These are phyloP conservation scores for Ailuropoda melanoleuca DNA, from an alignment of 2,113 vertebrate genomes.

Conservation along the genomic window DNA sequence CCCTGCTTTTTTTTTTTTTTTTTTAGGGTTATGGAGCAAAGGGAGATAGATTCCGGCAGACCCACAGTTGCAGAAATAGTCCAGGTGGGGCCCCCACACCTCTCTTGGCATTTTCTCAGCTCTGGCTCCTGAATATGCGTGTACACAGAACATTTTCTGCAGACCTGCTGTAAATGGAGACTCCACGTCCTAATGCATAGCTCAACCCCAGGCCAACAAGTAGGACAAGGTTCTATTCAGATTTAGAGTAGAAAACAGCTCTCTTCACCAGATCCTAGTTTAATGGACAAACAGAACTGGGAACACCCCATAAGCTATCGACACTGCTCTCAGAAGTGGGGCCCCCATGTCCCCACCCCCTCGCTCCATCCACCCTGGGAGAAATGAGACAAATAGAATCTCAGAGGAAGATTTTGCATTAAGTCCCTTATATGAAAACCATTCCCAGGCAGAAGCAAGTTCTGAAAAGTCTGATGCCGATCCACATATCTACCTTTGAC, in stretches of 20 bases:
- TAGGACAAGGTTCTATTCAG: neutral
- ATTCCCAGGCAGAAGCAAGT: neutral
- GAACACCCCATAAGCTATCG: neutral
- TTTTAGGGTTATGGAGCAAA: neutral
- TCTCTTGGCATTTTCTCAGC: neutral
- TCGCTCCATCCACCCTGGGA: neutral
- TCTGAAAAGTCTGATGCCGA: neutral
- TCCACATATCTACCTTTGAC: neutral
- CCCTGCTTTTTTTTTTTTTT: too few relatives aligned
- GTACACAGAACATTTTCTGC: neutral
- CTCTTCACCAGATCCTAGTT: neutral
- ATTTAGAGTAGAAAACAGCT: neutral
- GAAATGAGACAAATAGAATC: neutral
- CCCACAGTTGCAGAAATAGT: neutral
- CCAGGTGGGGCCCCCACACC: neutral
- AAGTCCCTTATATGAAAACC: neutral
- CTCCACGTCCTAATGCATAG: neutral
- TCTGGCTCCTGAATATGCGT: neutral
- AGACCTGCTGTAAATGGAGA: neutral
- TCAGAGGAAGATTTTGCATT: neutral
- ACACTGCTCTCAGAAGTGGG: neutral
- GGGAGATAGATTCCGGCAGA: neutral
- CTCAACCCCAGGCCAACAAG: neutral
- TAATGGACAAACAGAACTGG: neutral
- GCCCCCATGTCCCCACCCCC: accelerated